Evolutionary conservation across 2,113 vertebrate species (phyloP), one percentile per base, ranked within the genome.

Genomic region (Beaufortia kweichowensis): DNA sequence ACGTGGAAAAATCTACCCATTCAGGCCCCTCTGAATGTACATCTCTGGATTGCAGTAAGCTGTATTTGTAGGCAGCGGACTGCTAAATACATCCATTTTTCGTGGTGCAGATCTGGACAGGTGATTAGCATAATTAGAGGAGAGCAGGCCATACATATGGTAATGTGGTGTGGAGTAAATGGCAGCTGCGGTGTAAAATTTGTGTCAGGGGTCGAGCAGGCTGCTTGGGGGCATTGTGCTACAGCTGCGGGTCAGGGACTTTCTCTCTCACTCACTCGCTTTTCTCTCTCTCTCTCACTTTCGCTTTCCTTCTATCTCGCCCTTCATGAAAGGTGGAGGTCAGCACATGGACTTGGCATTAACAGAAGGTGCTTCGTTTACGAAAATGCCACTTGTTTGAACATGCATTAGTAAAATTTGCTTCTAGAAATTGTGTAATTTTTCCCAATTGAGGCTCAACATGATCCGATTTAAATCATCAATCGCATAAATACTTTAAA

Each of bases 91-190:
- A 97, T 94, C 94, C 95, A 96, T 98, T 99, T 97, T 95, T 94
- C 92, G 88, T 89, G 90, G 93, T 90, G 92, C 93, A 93, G 93
- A 93, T 94, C 94, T 91, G 95, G 96, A 98, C 95, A 98, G 95
- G 95, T 97, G 95, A 99, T 99, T 98, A 98, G 95, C 96, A 98
- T 98, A 98, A 98, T 98, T 96, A 96, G 95, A 93, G 91, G 90
- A 85, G 95, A 93, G 91, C 93, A 87, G 91, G 88, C 96, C 93
- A 98, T 99, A 97, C 95, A 98, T 98, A 99, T 99, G 96, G 93
- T 96, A 99, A 99, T 99, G 88, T 81, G 87, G 93, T 91, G 91
- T 89, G 92, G 91, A 92, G 94, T 94, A 93, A 94, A 93, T 95
- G 94, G 95, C 94, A 97, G 95, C 94, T 96, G 95, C 89, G 90